A percentile compares a stretch with the other conserved stretches of the same genome.
These are phyloP conservation scores for Acanthurus leucopareius DNA, from an alignment of 2,797 vertebrate species.

Conservation along the genomic window DNA sequence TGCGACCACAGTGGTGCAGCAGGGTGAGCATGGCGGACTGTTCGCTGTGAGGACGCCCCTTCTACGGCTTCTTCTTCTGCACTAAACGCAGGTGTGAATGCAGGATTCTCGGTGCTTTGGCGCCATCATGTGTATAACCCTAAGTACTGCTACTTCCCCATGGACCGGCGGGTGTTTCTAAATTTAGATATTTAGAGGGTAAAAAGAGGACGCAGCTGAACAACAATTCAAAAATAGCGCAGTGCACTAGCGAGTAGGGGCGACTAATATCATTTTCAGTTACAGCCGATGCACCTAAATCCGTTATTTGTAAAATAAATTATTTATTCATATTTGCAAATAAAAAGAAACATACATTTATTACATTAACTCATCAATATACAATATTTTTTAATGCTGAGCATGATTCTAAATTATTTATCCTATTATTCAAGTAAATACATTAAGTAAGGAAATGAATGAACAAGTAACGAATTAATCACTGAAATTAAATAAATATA, in stretches of 20 bases:
- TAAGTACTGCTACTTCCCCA: not conserved
- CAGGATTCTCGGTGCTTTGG: not conserved
- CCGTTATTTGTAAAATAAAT: not conserved
- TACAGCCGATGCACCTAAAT: not conserved
- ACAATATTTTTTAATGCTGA: no score
- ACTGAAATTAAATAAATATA: no score
- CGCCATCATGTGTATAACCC: conserved; percentile 23
- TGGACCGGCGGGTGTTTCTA: no score
- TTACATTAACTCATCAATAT: not conserved
- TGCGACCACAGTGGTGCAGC: conserved; percentile 40
- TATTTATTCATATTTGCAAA: not conserved
- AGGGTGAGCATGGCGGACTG: conserved; percentile 71
- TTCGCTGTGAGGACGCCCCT: conserved; percentile 10
- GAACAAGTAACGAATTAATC: no score
- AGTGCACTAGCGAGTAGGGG: no score
- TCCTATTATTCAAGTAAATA: no score
- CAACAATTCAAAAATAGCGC: not conserved
- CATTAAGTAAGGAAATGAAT: no score
- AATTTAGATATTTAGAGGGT: not conserved
- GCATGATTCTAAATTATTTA: no score
- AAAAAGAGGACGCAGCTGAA: not conserved
- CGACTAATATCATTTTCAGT: not conserved
- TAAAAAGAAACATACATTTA: not conserved
- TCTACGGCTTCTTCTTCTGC: conserved; percentile 19
- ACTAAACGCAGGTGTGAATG: rapidly evolving